phyloP scores from a whole-genome alignment of 1,140 invertebrate genomes.

The Nylanderia fulva region DNA sequence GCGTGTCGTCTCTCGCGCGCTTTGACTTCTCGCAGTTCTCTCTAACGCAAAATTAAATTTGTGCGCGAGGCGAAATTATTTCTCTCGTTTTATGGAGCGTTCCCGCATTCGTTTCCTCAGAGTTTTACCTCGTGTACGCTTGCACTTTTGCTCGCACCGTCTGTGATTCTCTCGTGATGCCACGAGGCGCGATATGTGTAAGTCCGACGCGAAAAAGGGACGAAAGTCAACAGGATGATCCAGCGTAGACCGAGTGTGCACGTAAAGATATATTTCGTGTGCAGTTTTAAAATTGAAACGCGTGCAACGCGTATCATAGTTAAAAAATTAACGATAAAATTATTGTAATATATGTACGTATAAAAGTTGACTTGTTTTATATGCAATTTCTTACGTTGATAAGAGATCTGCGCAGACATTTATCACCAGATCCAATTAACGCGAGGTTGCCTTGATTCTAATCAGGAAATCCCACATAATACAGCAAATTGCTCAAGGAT shows the following conservation, averaged over 20 bases:
- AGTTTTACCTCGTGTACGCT: background rate
- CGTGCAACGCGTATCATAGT: constrained; percentile 28
- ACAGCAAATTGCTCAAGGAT: background rate
- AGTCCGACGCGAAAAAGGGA: constrained; percentile 32
- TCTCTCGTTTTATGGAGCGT: constrained; percentile 45
- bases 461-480: background rate
- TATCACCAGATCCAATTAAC: background rate
- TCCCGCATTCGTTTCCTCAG: constrained; percentile 14
- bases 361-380: background rate
- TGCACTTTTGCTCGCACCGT: constrained; percentile 12
- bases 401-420: background rate
- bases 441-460: background rate
- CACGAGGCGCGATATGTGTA: constrained; percentile 25
- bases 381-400: background rate
- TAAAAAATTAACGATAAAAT: constrained; percentile 41
- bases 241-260: constrained; percentile 20
- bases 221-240: constrained; percentile 26
- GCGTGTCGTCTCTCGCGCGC: constrained; percentile 18
- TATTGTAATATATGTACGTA: background rate
- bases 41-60: constrained; percentile 34
- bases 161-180: constrained; percentile 4
- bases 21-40: background rate
- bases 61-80: constrained; percentile 57
- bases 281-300: constrained; percentile 26
- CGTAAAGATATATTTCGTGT: constrained; percentile 37